A percentile compares a stretch with the other conserved stretches of the same genome.
Evolutionary conservation across 2,113 vertebrate genomes (phyloP).

Genomic region (Isichthys henryi): DNA sequence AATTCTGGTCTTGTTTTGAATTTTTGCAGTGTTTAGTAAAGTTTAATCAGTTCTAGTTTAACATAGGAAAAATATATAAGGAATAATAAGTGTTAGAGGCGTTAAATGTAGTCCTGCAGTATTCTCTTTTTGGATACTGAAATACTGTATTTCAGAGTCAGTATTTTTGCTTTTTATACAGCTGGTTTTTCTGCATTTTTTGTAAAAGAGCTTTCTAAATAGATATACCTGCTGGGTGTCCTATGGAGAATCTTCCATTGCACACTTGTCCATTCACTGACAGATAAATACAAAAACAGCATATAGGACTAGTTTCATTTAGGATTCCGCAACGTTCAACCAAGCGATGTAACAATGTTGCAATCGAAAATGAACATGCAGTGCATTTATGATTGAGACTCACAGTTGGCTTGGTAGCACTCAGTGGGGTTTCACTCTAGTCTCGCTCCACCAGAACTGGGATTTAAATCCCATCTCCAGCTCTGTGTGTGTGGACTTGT

Average conservation of each 20-base stretch:
- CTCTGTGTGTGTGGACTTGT: not conserved
- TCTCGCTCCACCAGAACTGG: not conserved
- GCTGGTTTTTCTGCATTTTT: not conserved
- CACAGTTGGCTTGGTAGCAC: not conserved
- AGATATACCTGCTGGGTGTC: not conserved
- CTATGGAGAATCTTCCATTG: not conserved
- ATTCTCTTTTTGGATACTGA: not conserved
- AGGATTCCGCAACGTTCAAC: not conserved
- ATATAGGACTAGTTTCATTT: not conserved
- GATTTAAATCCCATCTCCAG: not conserved
- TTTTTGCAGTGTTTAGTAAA: not conserved
- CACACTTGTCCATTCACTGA: not conserved
- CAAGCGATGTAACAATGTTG: not conserved
- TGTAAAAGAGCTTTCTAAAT: not conserved
- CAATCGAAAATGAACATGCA: not conserved
- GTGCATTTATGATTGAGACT: not conserved
- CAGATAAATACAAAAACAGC: not conserved
- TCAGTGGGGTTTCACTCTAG: not conserved
- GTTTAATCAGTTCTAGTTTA: not conserved
- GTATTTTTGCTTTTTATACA: not conserved
- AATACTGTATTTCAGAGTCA: not conserved
- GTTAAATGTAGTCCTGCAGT: not conserved
- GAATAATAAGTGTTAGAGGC: not conserved
- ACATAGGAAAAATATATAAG: not conserved
- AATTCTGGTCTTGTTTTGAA: not conserved